Evolutionary conservation across 2,113 vertebrate species (phyloP), one percentile per base, ranked within the genome.

Genomic region (Nansenia antarctica): DNA sequence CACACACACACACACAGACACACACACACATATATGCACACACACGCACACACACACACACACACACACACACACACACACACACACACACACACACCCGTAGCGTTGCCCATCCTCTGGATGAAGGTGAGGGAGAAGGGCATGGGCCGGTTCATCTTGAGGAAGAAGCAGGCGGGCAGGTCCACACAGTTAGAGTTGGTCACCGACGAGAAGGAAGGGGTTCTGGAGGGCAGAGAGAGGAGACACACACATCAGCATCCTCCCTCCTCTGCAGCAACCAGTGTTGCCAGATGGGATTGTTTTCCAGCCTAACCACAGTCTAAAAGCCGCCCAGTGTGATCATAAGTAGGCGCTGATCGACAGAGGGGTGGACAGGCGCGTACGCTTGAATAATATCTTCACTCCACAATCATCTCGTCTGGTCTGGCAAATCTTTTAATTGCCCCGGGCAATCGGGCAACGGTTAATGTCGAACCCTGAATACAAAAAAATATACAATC

Each of bases 171-270:
- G 26, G 96, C 96, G 8, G 98, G 98, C 70, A 99, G 88, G 65
- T 99, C 97, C 85, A 99, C 95, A 20, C 96, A 98, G 90, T 99
- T 99, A 69, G 98, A 93, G 87, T 96, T 98, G 65, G 96, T 98
- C 82, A 98, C 87, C 0, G 93, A 92, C 0, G 96, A 96, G 84
- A 99, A 99, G 0, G 97, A 98, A 0, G 97, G 97, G 4, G 95
- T 98, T 71, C 92, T 93, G 63, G 62, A 85, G 79, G 15, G 58
- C 3, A 65, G 2, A 26, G 15, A 37, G 61, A 53, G 32, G 39
- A 65, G 9, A 64, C 18, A 63, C n/a, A 58, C 27, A 66, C 9
- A 55, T 31, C 29, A 30, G 1, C 9, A 15, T 34, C 4, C 7
- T 20, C 7, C 5, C n/a, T n/a, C n/a, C n/a, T n/a, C n/a, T n/a